A percentile compares a stretch with the other conserved stretches of the same genome.
Conservation (phyloP, 2,797 vertebrate species). For the Muraenolepis orangiensis region DNA sequence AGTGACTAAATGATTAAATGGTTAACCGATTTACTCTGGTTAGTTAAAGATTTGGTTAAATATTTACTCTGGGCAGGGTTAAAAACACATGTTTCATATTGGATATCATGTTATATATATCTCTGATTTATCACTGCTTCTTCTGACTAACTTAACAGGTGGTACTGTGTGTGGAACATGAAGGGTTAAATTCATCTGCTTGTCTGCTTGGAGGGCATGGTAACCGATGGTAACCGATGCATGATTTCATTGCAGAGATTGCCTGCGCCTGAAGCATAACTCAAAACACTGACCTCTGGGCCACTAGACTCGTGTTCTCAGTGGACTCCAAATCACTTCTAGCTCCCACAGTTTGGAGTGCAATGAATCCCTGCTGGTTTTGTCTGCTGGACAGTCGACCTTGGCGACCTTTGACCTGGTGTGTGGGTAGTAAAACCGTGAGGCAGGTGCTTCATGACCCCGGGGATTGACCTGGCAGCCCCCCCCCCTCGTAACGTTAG, state of each 20-base stretch:
- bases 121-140: no score
- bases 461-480: not conserved
- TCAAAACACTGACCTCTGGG: not conserved
- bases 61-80: not conserved
- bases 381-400: constrained; percentile 41
- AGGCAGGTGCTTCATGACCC: constrained; percentile 15
- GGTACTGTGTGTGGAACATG: constrained; percentile 7
- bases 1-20: not conserved
- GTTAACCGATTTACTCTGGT: not conserved
- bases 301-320: constrained; percentile 17
- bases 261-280: constrained; percentile 45
- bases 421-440: constrained; percentile 20
- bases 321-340: constrained; percentile 46
- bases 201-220: constrained; percentile 17
- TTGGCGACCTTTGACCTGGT: constrained; percentile 36
- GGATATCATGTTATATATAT: not conserved
- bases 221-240: constrained; percentile 39
- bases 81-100: not conserved
- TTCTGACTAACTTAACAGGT: not conserved
- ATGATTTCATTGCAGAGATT: constrained; percentile 65
- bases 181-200: constrained; percentile 37
- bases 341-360: constrained; percentile 37
- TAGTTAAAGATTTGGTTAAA: not conserved
- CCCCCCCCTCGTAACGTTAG: not conserved
- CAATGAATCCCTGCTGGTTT: constrained; percentile 44